A percentile compares a stretch with the other conserved stretches of the same genome.
phyloP scores from a whole-genome alignment of 2,113 vertebrate species.

The Dipodomys ordii region DNA sequence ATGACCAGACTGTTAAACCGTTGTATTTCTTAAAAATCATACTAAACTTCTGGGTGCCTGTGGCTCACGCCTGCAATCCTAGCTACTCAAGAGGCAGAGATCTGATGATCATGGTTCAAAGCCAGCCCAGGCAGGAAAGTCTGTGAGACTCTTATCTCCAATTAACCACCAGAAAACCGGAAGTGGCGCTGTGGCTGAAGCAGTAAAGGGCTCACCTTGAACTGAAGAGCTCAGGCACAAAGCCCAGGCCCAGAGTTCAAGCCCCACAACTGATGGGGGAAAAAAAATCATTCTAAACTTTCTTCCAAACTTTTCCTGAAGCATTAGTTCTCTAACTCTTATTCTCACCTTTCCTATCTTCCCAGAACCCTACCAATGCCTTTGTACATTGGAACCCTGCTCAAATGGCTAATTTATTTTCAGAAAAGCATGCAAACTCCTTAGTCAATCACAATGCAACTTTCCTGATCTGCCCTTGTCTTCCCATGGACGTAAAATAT shows the following conservation, averaged over 20 bases:
- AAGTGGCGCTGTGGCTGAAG: too few relatives aligned
- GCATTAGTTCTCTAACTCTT: not conserved
- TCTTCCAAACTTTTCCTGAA: not conserved
- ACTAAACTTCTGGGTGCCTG: not conserved
- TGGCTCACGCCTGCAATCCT: too few relatives aligned
- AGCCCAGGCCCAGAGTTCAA: too few relatives aligned
- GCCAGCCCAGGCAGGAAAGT: not conserved
- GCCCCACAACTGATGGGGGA: too few relatives aligned
- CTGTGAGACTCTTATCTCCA: not conserved
- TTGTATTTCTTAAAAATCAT: not conserved
- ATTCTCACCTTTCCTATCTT: not conserved
- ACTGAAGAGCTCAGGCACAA: too few relatives aligned
- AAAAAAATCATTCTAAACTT: not conserved
- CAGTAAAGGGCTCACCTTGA: too few relatives aligned
- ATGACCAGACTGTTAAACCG: not conserved
- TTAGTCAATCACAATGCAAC: not conserved
- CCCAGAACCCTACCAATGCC: not conserved
- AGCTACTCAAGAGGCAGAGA: too few relatives aligned
- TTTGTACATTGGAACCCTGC: not conserved
- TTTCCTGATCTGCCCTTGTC: not conserved
- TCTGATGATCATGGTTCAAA: too few relatives aligned
- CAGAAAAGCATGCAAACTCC: not conserved
- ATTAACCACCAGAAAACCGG: too few relatives aligned
- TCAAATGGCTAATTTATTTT: not conserved
- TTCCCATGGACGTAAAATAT: not conserved